Percentiles rank a stretch among this genome's conserved stretches.
Evolutionary conservation across 2,113 vertebrate genomes (phyloP).

Genomic region (Platysteira castanea): DNA sequence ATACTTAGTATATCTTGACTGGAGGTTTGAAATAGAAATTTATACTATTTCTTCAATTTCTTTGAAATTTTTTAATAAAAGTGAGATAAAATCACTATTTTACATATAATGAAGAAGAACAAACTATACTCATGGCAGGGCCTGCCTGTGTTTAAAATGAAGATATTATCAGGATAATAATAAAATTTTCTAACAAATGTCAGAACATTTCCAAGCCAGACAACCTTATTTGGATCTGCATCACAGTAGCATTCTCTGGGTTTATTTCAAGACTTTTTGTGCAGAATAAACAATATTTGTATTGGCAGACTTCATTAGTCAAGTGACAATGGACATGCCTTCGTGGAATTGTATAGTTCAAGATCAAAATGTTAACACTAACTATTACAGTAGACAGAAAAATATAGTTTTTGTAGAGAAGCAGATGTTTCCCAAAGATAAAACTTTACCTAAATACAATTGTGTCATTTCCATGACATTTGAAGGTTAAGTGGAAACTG

Average conservation of each 20-base stretch:
- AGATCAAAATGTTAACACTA: background rate
- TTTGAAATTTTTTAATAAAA: background rate
- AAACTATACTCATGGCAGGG: background rate
- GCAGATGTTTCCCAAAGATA: slow-evolving; percentile 25
- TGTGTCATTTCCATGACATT: background rate
- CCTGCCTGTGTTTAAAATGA: background rate
- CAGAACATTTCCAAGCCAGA: background rate
- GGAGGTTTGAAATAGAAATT: background rate
- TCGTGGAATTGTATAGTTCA: background rate
- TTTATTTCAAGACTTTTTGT: background rate
- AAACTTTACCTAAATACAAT: background rate
- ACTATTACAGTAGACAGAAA: background rate
- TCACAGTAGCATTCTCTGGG: background rate
- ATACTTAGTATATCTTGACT: background rate
- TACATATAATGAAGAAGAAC: background rate
- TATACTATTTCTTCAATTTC: background rate
- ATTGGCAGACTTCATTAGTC: background rate
- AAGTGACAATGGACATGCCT: background rate
- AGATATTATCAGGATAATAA: background rate
- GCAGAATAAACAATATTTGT: background rate
- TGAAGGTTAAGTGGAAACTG: slow-evolving; percentile 34
- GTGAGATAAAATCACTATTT: background rate
- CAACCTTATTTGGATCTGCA: background rate
- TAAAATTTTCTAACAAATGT: background rate
- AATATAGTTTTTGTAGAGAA: background rate